These are phyloP conservation scores for Phymanthus crucifer DNA, from an alignment of 92 coral and sea anemone genomes.

Conservation along the genomic window DNA sequence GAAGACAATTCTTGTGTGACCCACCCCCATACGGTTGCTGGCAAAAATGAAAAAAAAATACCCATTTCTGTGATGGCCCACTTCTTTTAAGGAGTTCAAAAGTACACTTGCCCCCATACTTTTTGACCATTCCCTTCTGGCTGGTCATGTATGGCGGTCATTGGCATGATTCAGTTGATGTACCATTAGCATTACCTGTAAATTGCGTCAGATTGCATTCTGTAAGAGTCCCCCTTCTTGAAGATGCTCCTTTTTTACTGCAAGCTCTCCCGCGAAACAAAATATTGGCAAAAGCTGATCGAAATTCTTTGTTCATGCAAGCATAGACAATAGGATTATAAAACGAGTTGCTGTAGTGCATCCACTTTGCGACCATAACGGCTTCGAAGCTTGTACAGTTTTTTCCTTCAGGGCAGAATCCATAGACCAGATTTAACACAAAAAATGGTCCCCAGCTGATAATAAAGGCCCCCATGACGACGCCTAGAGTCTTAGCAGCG, in stretches of 20 bases:
- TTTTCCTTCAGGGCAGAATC: slow-evolving; percentile 43
- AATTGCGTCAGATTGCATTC: neutral
- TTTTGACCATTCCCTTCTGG: neutral
- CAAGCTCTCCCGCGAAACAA: slow-evolving; percentile 49
- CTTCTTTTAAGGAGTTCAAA: too few species aligned
- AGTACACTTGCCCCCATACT: too few species aligned
- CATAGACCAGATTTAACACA: slow-evolving; percentile 72
- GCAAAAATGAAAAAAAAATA: too few species aligned
- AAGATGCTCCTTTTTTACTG: neutral
- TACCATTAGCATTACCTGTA: neutral
- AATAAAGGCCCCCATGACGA: slow-evolving; percentile 90
- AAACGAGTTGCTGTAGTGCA: slow-evolving; percentile 87
- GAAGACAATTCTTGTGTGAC: too few species aligned
- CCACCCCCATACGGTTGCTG: too few species aligned
- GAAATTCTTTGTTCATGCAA: slow-evolving; percentile 86
- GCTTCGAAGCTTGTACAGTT: slow-evolving; percentile 54
- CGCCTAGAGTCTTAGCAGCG: slow-evolving; percentile 89
- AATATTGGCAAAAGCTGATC: slow-evolving; percentile 76
- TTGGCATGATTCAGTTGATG: neutral
- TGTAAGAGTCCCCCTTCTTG: slow-evolving; percentile 27
- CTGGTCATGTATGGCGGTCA: neutral
- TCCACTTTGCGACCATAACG: slow-evolving; percentile 87
- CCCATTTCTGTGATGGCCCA: too few species aligned
- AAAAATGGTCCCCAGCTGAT: slow-evolving; percentile 96
- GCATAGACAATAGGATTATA: slow-evolving; percentile 91